A percentile compares a stretch with the other conserved stretches of the same genome.
These are phyloP conservation scores for Eonycteris spelaea DNA, from an alignment of 2,113 vertebrate species.

Conservation along the genomic window DNA sequence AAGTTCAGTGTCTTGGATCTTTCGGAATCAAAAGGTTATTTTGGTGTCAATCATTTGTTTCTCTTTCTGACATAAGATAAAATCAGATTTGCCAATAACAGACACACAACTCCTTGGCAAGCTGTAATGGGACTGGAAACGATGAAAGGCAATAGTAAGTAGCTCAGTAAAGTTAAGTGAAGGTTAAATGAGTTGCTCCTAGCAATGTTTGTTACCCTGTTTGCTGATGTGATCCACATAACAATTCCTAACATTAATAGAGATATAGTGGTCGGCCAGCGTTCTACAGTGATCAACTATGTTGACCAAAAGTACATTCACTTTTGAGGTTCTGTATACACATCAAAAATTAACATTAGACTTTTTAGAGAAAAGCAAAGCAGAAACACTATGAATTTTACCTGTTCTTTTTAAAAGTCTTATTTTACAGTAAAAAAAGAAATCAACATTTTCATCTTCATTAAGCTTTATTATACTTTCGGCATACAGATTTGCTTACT, in stretches of 20 bases:
- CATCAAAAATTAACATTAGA: neutral
- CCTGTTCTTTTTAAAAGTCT: neutral
- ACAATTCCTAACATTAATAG: neutral
- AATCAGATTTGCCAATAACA: constrained; percentile 4
- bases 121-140: neutral
- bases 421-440: neutral
- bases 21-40: constrained; percentile 26
- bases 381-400: neutral
- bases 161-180: neutral
- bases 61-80: constrained; percentile 1
- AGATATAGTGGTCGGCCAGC: accelerated
- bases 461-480: neutral
- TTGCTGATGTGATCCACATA: neutral
- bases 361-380: neutral
- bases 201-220: neutral
- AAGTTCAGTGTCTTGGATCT: neutral
- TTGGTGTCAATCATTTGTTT: constrained; percentile 3
- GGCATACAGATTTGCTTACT: neutral
- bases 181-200: neutral
- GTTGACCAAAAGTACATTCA: neutral
- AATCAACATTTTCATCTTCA: neutral
- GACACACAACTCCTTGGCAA: neutral
- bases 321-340: neutral
- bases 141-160: neutral
- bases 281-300: neutral